Evolutionary conservation across 2,113 vertebrate genomes (phyloP).

Genomic region (Eonycteris spelaea): DNA sequence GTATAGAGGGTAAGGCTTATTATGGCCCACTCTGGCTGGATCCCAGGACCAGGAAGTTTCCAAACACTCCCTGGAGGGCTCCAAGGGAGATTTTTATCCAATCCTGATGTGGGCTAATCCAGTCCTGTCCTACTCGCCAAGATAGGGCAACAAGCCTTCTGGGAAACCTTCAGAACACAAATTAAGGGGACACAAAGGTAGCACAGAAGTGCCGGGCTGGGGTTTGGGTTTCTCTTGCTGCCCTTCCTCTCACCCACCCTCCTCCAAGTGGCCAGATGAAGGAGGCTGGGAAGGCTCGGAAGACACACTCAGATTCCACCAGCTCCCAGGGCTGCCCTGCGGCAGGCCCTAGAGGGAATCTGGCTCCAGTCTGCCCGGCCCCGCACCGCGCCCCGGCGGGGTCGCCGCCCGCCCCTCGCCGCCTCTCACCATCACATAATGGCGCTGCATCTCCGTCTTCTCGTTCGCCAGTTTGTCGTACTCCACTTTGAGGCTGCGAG

Average conservation of each 20-base stretch:
- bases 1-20: background rate
- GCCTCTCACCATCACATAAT: slow-evolving; percentile 96
- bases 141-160: background rate
- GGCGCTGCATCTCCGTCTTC: slow-evolving; percentile 98
- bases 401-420: background rate
- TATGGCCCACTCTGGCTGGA: background rate
- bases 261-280: background rate
- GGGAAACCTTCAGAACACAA: slow-evolving; percentile 17
- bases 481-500: slow-evolving; percentile 89
- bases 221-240: background rate
- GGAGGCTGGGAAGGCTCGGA: background rate
- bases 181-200: background rate
- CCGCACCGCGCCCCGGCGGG: background rate
- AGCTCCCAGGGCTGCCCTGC: background rate
- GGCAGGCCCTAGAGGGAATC: background rate
- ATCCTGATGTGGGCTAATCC: background rate
- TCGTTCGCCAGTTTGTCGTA: slow-evolving; percentile 97
- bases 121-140: background rate
- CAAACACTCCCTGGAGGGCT: slow-evolving; percentile 34
- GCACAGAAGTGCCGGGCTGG: background rate
- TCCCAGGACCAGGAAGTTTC: slow-evolving; percentile 52
- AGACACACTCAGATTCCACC: background rate
- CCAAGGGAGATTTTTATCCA: slow-evolving; percentile 4
- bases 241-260: background rate
- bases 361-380: background rate